Base-by-base conservation (phyloP, 92 coral and sea anemone genomes). In the Epizoanthus fatuus region DNA sequence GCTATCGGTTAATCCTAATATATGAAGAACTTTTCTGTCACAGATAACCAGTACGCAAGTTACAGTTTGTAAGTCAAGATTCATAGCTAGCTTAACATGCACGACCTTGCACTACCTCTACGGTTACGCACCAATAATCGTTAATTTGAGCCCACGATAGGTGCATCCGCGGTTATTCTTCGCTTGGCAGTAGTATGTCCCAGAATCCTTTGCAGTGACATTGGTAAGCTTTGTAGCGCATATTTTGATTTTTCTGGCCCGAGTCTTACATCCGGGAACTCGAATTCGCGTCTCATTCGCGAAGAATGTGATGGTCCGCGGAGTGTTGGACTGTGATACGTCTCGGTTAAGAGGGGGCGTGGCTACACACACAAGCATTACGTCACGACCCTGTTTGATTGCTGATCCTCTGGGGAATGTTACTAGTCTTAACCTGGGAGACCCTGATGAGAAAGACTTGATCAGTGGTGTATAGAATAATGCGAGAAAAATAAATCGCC, bases 171-270 rank as follows among this genome's bases (percentile, higher is more conserved):
- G 78, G 78, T 51, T 9, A 51, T 72, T 72, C 7, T n/a, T 25
- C 16, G 78, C 40, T 49, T 72, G 78, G 16, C 78, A 72, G 25
- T 51, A 49, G 42, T 72, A 72, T 49, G 39, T 14, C 9, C 78
- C 78, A 47, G 62, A 72, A 29, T 72, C 78, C 78, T 72, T 72
- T 72, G 62, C 16, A n/a, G 78, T 72, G 15, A 72, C 62, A 49
- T 72, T 72, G 14, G 38, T 12, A 51, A 72, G 78, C 32, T 52
- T 72, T 6, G 29, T 2, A 35, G 58, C 78, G 47, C 78, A 72
- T 25, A 72, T 72, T n/a, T 72, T 72, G 60, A 72, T 72, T 72
- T 72, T 72, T 72, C 58, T 51, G 11, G 17, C 5, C 62, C 55
- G 32, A 49, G 15, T 39, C 5, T 49, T 72, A 19, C 78, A 72